Base-by-base conservation (phyloP, 2,113 vertebrate genomes). In the Haplotaxodon microlepis region DNA sequence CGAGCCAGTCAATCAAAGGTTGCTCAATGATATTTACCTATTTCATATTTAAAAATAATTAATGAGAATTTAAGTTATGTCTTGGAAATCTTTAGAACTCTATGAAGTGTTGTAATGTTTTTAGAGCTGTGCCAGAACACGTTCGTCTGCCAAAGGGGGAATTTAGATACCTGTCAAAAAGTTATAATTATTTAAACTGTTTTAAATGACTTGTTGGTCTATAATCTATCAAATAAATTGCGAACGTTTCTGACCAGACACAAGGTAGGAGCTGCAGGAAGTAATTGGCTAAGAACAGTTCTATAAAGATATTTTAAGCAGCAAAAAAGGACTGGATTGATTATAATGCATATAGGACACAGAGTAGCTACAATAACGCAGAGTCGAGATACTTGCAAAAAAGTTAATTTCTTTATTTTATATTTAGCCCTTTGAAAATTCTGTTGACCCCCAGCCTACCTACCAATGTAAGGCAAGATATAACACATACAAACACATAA, bases 131-230 rank as follows among this genome's bases (percentile, higher is more conserved):
- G 4, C 2, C 36, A 69, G 12, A 69, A 69, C 11, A 69, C 36
- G 19, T 4, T 40, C 4, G 19, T 69, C 36, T 1, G 11, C 7
- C 19, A 69, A 40, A 69, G n/a, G 0, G 19, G 11, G n/a, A 0
- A 21, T 40, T 69, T 40, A 38, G 19, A 40, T 69, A 1, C 63
- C 9, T 38, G 0, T 66, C 19, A 21, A 6, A 0, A 69, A 40
- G 36, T 3, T 69, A 4, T 21, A 69, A 21, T 69, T 40, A 40
- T 69, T 69, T 40, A 69, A 69, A 69, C 63, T 40, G 4, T 21
- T 69, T 21, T 40, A 69, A 69, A 40, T 40, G 0, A 69, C 36
- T 40, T 21, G 63, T 69, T 69, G 63, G 11, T 21, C 63, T 69
- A 21, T 69, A 69, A 40, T 40, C 19, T 69, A 40, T 69, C 63